These are phyloP conservation scores for Osmerus eperlanus DNA, from an alignment of 2,113 vertebrate species.

Conservation along the genomic window DNA sequence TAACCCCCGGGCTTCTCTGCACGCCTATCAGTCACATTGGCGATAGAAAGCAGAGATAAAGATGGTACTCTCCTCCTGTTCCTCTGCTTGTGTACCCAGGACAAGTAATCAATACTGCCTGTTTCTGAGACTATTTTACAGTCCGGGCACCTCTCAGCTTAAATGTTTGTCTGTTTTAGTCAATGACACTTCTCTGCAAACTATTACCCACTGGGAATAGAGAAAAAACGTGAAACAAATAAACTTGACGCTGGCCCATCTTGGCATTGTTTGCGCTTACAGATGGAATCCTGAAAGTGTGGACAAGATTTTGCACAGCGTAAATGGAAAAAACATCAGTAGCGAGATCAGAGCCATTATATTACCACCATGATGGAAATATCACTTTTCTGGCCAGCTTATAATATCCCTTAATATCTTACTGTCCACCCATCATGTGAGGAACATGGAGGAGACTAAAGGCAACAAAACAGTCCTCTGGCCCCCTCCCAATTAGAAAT, in stretches of 20 bases:
- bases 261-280: slow-evolving; percentile 63
- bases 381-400: slow-evolving; percentile 64
- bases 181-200: slow-evolving; percentile 73
- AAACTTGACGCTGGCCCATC: slow-evolving; percentile 56
- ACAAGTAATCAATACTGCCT: slow-evolving; percentile 74
- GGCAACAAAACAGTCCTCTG: slow-evolving; percentile 43
- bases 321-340: slow-evolving; percentile 66
- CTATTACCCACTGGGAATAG: slow-evolving; percentile 64
- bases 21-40: slow-evolving; percentile 63
- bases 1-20: slow-evolving; percentile 48
- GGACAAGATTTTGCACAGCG: slow-evolving; percentile 47
- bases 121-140: slow-evolving; percentile 72
- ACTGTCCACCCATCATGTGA: slow-evolving; percentile 54
- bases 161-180: slow-evolving; percentile 78
- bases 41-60: slow-evolving; percentile 70
- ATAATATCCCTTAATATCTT: slow-evolving; percentile 67
- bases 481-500: slow-evolving; percentile 52
- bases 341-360: slow-evolving; percentile 63
- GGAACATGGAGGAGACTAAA: slow-evolving; percentile 48
- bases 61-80: slow-evolving; percentile 59
- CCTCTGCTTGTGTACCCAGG: slow-evolving; percentile 66
- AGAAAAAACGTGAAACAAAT: slow-evolving; percentile 72
- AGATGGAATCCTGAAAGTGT: slow-evolving; percentile 65
- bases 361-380: slow-evolving; percentile 65
- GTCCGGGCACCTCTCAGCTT: slow-evolving; percentile 66